These are phyloP conservation scores for Nomada hirtipes DNA, from an alignment of 2,888 invertebrate species.

Conservation along the genomic window DNA sequence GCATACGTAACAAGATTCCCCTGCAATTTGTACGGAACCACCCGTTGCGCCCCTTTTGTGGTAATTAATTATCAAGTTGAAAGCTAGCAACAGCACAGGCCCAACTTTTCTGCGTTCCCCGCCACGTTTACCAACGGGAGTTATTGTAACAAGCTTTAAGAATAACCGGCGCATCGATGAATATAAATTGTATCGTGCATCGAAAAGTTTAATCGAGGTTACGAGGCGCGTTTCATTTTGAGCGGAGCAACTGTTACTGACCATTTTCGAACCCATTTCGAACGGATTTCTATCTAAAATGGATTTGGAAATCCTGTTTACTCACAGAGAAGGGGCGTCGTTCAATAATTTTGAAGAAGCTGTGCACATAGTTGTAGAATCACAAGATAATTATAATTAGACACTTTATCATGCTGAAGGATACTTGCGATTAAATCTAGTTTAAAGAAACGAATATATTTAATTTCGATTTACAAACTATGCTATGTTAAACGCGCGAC, in stretches of 20 bases:
- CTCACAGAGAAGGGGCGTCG: no score
- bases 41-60: constrained; percentile 12
- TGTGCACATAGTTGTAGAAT: no score
- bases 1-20: constrained; percentile 39
- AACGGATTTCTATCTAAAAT: background rate
- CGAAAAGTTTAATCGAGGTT: constrained; percentile 36
- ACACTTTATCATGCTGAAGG: no score
- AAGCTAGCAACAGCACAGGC: background rate
- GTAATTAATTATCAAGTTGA: constrained; percentile 42
- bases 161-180: constrained; percentile 39
- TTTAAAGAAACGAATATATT: no score
- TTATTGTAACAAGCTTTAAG: constrained; percentile 32
- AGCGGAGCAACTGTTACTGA: background rate
- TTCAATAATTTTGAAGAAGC: no score
- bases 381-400: no score
- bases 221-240: background rate
- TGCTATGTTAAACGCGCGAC: no score
- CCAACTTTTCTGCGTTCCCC: constrained; percentile 6
- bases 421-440: no score
- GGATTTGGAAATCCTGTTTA: background rate
- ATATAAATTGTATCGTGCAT: constrained; percentile 40
- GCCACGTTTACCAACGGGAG: constrained; percentile 4
- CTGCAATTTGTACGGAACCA: constrained; percentile 39
- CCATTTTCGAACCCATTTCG: constrained; percentile 3
- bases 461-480: no score